Conservation (phyloP, 2,888 invertebrate species). For the Dryococelus australis region DNA sequence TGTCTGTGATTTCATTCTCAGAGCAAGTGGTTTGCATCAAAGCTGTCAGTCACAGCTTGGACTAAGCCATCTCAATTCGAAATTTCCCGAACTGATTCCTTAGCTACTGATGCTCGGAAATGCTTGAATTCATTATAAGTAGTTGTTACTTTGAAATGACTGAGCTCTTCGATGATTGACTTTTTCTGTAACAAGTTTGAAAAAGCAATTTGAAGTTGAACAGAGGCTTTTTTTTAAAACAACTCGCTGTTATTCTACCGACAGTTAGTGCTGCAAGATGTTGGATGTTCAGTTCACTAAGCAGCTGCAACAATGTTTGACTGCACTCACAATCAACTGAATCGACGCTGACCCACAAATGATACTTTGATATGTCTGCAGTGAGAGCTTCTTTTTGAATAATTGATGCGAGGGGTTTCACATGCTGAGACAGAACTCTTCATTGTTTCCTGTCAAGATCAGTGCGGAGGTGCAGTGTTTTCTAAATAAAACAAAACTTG, state of each 20-base stretch:
- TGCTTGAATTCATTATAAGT: background rate
- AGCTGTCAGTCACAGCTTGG: background rate
- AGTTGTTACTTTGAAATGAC: background rate
- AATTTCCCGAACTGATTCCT: background rate
- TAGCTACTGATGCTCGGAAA: background rate
- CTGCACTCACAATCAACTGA: background rate
- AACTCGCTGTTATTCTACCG: background rate
- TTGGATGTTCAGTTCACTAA: background rate
- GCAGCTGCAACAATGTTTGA: background rate
- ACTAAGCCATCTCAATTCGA: background rate
- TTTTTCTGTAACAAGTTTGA: too few relatives aligned
- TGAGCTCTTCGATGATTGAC: background rate
- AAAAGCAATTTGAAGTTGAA: background rate
- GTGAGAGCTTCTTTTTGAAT: background rate
- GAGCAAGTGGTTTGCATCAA: background rate
- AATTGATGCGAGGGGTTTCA: constrained; percentile 1
- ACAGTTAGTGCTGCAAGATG: background rate
- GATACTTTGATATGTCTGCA: background rate
- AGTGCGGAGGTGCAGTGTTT: background rate
- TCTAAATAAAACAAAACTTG: background rate
- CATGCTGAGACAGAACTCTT: background rate
- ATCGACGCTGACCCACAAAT: background rate
- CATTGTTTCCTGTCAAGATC: background rate
- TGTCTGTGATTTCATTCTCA: background rate
- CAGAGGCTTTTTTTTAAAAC: background rate